phyloP scores from a whole-genome alignment of 1,140 invertebrate genomes.

The silkworm (Bombyx mori) region ASM3026992v2 NC_085115.1:4981001-4981500 shows the following conservation, averaged over 20 bases:
- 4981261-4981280: slow-evolving; percentile 28
- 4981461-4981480: too few relatives aligned
- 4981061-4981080: not conserved
- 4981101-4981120: slow-evolving; percentile 28
- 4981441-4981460: too few relatives aligned
- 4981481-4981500: too few relatives aligned
- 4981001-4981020: too few relatives aligned
- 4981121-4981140: slow-evolving; percentile 25
- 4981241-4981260: slow-evolving; percentile 27
- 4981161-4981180: slow-evolving; percentile 35
- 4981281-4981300: slow-evolving; percentile 17
- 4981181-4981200: slow-evolving; percentile 16
- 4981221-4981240: slow-evolving; percentile 31
- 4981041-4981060: not conserved
- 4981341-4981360: too few relatives aligned
- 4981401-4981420: too few relatives aligned
- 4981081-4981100: slow-evolving; percentile 26
- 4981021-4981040: too few relatives aligned
- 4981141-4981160: slow-evolving; percentile 47
- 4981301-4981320: slow-evolving; percentile 14
- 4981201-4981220: slow-evolving; percentile 31
- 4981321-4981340: not conserved
- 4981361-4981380: too few relatives aligned
- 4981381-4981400: too few relatives aligned
- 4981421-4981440: too few relatives aligned